Evolutionary conservation across 1,140 invertebrate species (phyloP).

Genomic region (Zaprionus camerounensis): DNA sequence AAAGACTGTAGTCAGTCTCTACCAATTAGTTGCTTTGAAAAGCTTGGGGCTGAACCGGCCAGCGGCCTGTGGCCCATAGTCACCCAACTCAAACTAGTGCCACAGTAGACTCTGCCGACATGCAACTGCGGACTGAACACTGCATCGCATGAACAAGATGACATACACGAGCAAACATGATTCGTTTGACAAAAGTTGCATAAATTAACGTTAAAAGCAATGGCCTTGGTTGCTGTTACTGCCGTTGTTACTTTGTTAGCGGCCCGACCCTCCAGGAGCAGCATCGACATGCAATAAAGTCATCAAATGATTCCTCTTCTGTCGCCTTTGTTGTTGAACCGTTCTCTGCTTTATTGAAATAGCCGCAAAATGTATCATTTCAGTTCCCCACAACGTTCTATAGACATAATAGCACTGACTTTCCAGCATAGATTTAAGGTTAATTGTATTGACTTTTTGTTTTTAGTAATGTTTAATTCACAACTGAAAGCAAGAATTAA

Average conservation of each 20-base stretch:
- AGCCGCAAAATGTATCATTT: slow-evolving; percentile 46
- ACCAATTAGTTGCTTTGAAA: slow-evolving; percentile 60
- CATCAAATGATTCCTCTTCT: slow-evolving; percentile 70
- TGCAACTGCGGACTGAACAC: slow-evolving; percentile 6
- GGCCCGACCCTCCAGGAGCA: slow-evolving; percentile 27
- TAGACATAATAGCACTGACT: slow-evolving; percentile 7
- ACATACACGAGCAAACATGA: slow-evolving; percentile 38
- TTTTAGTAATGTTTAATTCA: not conserved
- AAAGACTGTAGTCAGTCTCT: slow-evolving; percentile 26
- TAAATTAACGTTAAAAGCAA: slow-evolving; percentile 81
- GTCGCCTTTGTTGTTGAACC: slow-evolving; percentile 36
- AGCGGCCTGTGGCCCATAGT: not conserved
- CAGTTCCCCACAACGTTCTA: slow-evolving; percentile 33
- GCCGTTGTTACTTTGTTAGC: slow-evolving; percentile 72
- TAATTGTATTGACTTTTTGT: not conserved
- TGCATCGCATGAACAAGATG: slow-evolving; percentile 51
- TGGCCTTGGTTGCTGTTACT: slow-evolving; percentile 52
- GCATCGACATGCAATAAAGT: slow-evolving; percentile 71
- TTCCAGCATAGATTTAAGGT: not conserved
- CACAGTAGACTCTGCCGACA: slow-evolving; percentile 17
- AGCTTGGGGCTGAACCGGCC: slow-evolving; percentile 10
- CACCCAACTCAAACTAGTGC: slow-evolving; percentile 25
- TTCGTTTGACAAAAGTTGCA: slow-evolving; percentile 78
- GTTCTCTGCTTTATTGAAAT: slow-evolving; percentile 19
- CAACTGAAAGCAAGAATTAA: too few relatives aligned